Evolutionary conservation across 2,113 vertebrate genomes (phyloP).

Genomic region (Serilophus lunatus): DNA sequence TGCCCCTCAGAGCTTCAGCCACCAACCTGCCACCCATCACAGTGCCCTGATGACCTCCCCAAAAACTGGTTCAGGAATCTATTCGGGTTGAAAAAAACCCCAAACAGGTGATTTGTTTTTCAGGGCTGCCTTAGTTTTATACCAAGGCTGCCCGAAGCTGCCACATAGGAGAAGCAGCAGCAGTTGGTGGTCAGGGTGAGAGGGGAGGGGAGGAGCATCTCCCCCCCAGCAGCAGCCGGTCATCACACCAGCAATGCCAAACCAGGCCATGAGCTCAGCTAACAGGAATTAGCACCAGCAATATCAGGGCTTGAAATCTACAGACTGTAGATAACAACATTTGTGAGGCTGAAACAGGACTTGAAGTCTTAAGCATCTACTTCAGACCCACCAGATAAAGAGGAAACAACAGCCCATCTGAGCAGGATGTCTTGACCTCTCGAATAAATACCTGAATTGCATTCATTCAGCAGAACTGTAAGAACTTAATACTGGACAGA

Average conservation of each 20-base stretch:
- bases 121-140: not conserved
- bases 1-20: not conserved
- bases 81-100: accelerated
- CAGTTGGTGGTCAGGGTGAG: accelerated
- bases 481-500: not conserved
- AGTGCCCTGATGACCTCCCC: not conserved
- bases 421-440: not conserved
- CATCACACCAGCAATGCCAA: not conserved
- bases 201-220: not conserved
- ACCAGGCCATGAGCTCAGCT: not conserved
- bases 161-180: not conserved
- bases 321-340: not conserved
- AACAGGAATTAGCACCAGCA: not conserved
- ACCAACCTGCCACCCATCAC: accelerated
- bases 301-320: not conserved
- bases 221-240: not conserved
- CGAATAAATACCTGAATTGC: not conserved
- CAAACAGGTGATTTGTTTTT: not conserved
- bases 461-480: not conserved
- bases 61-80: not conserved
- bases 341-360: not conserved
- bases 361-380: not conserved
- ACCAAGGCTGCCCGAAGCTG: not conserved
- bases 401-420: not conserved
- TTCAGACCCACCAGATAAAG: not conserved